Conservation (phyloP, 2,888 invertebrate species). For the Trachelus stipa region DNA sequence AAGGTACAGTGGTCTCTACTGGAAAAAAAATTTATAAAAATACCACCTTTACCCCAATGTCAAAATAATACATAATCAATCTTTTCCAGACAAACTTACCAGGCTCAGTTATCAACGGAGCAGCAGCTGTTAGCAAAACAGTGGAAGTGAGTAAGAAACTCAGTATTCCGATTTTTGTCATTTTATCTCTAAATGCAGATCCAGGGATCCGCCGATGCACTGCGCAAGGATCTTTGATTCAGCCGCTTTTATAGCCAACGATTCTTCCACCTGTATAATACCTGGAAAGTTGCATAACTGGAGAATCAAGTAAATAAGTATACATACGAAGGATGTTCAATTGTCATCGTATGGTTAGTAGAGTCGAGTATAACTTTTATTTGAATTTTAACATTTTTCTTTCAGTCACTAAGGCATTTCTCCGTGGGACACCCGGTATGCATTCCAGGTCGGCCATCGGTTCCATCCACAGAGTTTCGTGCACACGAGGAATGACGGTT, state of each 20-base stretch:
- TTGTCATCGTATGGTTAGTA: background rate
- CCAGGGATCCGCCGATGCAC: slow-evolving; percentile 44
- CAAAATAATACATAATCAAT: background rate
- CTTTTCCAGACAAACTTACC: background rate
- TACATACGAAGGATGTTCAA: background rate
- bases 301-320: background rate
- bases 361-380: background rate
- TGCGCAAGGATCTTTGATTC: slow-evolving; percentile 49
- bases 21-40: background rate
- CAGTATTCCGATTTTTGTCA: background rate
- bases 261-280: slow-evolving; percentile 38
- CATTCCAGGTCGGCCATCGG: background rate
- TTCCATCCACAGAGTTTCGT: background rate
- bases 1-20: background rate
- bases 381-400: background rate
- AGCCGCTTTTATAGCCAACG: slow-evolving; percentile 56
- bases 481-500: background rate
- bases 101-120: background rate
- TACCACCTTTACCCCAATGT: no score
- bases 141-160: background rate
- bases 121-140: background rate
- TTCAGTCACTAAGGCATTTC: background rate
- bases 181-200: background rate
- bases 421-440: background rate
- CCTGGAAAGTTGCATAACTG: slow-evolving; percentile 47